Evolutionary conservation across 2,888 invertebrate species (phyloP), one percentile per base, ranked within the genome.

Genomic region (Habrosyne pyritoides): DNA sequence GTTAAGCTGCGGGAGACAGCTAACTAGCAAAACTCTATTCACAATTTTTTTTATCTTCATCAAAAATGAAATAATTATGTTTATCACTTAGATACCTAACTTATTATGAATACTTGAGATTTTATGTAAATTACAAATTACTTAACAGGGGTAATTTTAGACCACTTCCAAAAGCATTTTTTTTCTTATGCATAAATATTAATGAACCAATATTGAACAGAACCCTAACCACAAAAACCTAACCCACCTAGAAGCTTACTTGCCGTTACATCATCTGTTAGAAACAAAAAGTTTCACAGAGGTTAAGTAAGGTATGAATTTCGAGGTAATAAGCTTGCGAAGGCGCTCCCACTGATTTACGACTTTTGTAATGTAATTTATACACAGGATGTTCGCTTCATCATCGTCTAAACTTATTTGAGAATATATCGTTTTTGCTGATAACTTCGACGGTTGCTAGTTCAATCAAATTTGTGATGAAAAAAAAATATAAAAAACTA

Each of bases 291-390:
- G 56, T 57, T 63, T 59, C 60, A 48, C 60, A 61, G 60, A 62
- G 62, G 54, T 57, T 54, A 52, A 54, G 52, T 22, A 52, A 52
- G 46, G 52, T 42, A 42, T n/a, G 12, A 14, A 42, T 42, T 24
- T 42, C 18, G 42, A 42, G 42, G 42, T 42, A 42, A 42, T 42
- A 42, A 42, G 42, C 42, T 59, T 57, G 50, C 59, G 56, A 52
- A 51, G 54, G 48, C 60, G 22, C 66, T 55, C 58, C 60, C 48
- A 57, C 30, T 60, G 53, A 66, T 67, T 63, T 42, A 42, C 24
- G 67, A 65, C 59, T n/a, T n/a, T 66, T 50, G 67, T 56, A 66
- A 67, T 57, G 24, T 56, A 54, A 55, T 55, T 61, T 61, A 53
- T 60, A n/a, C 18, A 42, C 42, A 18, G 18, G 18, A 42, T 33